Conservation (phyloP, 2,888 invertebrate species). For the Bhutanitis thaidina region DNA sequence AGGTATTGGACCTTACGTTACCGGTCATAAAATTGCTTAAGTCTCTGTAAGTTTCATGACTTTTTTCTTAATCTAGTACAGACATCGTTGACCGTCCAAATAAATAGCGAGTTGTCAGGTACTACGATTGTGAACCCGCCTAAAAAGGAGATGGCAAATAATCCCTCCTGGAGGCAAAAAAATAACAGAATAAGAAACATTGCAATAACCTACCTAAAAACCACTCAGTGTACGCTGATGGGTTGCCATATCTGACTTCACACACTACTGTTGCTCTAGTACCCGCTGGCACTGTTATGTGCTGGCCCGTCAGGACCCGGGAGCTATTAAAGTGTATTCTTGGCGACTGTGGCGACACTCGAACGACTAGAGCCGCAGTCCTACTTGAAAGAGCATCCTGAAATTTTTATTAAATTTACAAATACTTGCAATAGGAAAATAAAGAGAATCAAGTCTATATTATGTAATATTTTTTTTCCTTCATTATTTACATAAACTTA, state of each 20-base stretch:
- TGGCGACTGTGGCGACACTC: constrained; percentile 83
- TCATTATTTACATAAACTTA: neutral
- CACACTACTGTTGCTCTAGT: constrained; percentile 90
- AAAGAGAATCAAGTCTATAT: too few species aligned
- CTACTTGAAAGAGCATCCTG: constrained; percentile 92
- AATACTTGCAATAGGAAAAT: neutral
- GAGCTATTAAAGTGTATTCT: constrained; percentile 90
- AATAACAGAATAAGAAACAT: too few species aligned
- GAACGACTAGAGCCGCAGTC: constrained; percentile 89
- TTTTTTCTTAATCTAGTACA: too few species aligned
- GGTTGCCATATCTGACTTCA: constrained; percentile 93
- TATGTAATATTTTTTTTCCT: too few species aligned
- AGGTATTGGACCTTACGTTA: too few species aligned
- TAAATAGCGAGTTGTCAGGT: too few species aligned
- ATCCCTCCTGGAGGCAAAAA: too few species aligned
- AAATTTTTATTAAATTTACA: constrained; percentile 32
- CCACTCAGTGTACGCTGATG: constrained; percentile 93
- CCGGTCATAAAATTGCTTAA: too few species aligned
- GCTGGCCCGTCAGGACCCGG: constrained; percentile 89
- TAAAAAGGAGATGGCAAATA: too few species aligned
- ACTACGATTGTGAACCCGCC: too few species aligned
- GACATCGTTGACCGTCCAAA: too few species aligned
- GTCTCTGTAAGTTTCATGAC: too few species aligned
- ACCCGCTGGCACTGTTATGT: constrained; percentile 90
- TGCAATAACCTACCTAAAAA: constrained; percentile 84